Percentiles rank a stretch among this genome's conserved stretches.
Evolutionary conservation across 2,888 invertebrate genomes (phyloP).

Genomic region (Abrostola tripartita): DNA sequence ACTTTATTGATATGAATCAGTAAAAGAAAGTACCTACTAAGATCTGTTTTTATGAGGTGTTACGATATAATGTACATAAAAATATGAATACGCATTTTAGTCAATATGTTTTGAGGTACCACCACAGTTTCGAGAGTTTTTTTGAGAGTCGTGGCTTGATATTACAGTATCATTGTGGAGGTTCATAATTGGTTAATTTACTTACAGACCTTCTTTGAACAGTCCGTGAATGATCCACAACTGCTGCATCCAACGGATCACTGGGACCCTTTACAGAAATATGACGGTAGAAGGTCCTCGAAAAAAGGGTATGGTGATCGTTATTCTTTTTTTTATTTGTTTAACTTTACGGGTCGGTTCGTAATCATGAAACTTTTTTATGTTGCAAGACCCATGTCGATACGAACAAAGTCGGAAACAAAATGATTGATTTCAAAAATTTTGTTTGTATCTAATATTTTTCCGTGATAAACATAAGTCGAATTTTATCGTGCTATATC

Average conservation of each 20-base stretch:
- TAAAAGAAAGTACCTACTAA: background rate
- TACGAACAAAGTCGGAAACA: slow-evolving; percentile 14
- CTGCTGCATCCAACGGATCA: slow-evolving; percentile 36
- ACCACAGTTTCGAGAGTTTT: no score
- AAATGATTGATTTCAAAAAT: slow-evolving; percentile 41
- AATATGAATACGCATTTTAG: no score
- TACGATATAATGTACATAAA: background rate
- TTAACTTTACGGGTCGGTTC: background rate
- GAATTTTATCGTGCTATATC: slow-evolving; percentile 26
- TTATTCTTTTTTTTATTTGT: slow-evolving; percentile 3
- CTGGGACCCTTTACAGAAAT: slow-evolving; percentile 43
- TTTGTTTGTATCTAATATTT: slow-evolving; percentile 17
- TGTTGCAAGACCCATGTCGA: slow-evolving; percentile 3
- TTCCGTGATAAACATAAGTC: slow-evolving; percentile 13
- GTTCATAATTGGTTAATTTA: background rate
- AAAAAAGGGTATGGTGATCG: background rate
- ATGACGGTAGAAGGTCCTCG: slow-evolving; percentile 5
- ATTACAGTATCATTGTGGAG: no score
- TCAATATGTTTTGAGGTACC: no score
- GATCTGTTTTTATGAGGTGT: slow-evolving; percentile 2
- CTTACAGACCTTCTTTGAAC: slow-evolving; percentile 8
- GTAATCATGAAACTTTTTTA: slow-evolving; percentile 8
- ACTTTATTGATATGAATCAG: slow-evolving; percentile 12
- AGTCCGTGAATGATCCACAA: slow-evolving; percentile 37
- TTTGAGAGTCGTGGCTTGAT: no score